phyloP scores from a whole-genome alignment of 1,140 invertebrate genomes.

The Euschistus heros region DNA sequence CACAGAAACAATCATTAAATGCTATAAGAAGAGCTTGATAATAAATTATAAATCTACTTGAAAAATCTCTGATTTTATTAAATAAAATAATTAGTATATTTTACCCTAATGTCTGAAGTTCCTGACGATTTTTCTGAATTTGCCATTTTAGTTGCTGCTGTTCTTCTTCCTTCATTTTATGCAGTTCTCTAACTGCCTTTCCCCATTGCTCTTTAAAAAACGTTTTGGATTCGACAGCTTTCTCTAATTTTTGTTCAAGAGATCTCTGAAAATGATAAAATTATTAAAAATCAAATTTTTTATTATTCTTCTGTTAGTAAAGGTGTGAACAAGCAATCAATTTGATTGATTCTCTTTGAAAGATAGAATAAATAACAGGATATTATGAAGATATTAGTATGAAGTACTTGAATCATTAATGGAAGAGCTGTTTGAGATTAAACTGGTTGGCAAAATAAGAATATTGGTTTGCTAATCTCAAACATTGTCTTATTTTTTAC shows the following conservation, averaged over 20 bases:
- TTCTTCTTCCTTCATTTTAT: slow-evolving; percentile 35
- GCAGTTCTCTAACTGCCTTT: slow-evolving; percentile 43
- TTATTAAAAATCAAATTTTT: too few species aligned
- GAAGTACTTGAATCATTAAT: too few species aligned
- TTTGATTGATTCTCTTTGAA: too few species aligned
- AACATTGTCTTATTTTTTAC: too few species aligned
- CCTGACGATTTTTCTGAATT: slow-evolving; percentile 21
- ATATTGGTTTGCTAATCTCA: too few species aligned
- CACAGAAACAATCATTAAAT: background rate
- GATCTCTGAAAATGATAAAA: slow-evolving; percentile 32
- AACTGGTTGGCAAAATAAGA: too few species aligned
- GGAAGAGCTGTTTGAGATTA: too few species aligned
- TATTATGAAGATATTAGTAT: too few species aligned
- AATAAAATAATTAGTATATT: background rate
- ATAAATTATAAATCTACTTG: background rate
- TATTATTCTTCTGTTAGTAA: too few species aligned
- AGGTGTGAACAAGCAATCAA: too few species aligned
- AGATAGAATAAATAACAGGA: too few species aligned
- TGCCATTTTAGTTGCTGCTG: slow-evolving; percentile 20
- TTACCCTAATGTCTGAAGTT: slow-evolving; percentile 20
- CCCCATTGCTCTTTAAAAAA: slow-evolving; percentile 52
- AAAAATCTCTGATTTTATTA: background rate
- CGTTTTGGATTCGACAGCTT: slow-evolving; percentile 40
- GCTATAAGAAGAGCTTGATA: background rate
- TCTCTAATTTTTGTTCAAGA: slow-evolving; percentile 45